These are phyloP conservation scores for Suillia variegata DNA, from an alignment of 2,888 invertebrate genomes.

Conservation along the genomic window DNA sequence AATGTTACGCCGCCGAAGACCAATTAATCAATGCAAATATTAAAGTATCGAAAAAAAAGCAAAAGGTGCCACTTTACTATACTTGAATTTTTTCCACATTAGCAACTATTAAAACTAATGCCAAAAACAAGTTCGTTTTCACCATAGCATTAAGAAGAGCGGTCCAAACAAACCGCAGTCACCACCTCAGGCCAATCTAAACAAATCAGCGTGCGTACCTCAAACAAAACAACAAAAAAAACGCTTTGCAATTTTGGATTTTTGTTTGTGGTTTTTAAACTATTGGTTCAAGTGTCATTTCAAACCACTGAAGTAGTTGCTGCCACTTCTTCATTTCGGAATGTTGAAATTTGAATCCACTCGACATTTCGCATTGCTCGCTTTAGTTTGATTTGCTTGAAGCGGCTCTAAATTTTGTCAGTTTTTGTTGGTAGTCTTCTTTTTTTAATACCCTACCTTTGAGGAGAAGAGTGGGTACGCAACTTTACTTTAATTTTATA, in stretches of 20 bases:
- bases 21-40: constrained; percentile 17
- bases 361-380: too few relatives aligned
- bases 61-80: neutral
- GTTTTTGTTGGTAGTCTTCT: constrained; percentile 8
- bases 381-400: neutral
- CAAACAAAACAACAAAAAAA: too few relatives aligned
- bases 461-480: too few relatives aligned
- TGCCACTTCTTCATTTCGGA: constrained; percentile 21
- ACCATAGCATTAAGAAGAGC: neutral
- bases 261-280: neutral
- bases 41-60: neutral
- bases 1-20: neutral
- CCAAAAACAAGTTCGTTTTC: neutral
- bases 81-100: neutral
- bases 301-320: constrained; percentile 52
- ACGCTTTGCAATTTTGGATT: neutral
- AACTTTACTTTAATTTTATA: too few relatives aligned
- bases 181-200: neutral
- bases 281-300: constrained; percentile 50
- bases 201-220: neutral
- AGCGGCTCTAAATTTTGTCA: constrained; percentile 1
- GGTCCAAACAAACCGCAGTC: neutral
- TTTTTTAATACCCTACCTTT: too few relatives aligned
- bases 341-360: constrained; percentile 22
- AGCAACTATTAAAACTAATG: constrained; percentile 1